phyloP scores from a whole-genome alignment of 2,797 vertebrate species.

The Rhabdomys pumilio region DNA sequence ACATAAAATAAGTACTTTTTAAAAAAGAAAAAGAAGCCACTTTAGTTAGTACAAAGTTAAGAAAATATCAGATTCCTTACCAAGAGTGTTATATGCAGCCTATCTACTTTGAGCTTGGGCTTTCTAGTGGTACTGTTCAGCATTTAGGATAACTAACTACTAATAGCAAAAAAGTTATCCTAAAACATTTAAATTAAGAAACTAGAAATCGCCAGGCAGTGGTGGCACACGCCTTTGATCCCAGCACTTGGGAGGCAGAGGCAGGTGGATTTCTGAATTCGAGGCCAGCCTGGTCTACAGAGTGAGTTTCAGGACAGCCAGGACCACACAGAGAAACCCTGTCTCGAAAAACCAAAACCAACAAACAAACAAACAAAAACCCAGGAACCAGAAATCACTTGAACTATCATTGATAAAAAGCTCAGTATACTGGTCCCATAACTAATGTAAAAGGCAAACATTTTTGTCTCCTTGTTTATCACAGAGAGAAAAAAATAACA shows the following conservation, averaged over 20 bases:
- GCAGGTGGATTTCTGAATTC: too few species aligned
- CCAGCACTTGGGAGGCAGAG: too few species aligned
- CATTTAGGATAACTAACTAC: constrained; percentile 28
- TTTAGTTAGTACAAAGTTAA: neutral
- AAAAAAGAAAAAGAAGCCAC: neutral
- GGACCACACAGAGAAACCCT: too few species aligned
- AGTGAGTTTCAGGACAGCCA: too few species aligned
- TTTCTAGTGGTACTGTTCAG: neutral
- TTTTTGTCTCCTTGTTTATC: constrained; percentile 65
- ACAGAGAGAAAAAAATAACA: constrained; percentile 66
- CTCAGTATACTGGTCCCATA: constrained; percentile 26
- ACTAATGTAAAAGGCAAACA: constrained; percentile 66
- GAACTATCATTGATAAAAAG: constrained; percentile 36
- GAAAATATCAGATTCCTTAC: constrained; percentile 31
- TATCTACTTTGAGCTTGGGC: neutral
- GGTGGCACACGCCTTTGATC: too few species aligned
- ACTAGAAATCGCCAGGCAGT: too few species aligned
- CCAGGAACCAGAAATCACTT: constrained; percentile 1
- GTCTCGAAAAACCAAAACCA: too few species aligned
- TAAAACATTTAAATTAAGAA: constrained; percentile 61
- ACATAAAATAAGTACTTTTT: neutral
- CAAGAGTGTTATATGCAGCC: neutral
- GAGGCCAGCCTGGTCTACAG: too few species aligned
- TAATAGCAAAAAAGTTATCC: constrained; percentile 9
- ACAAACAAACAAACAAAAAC: too few species aligned